These are phyloP conservation scores for Porites lutea DNA, from an alignment of 64 coral and sea anemone species.

Conservation along the genomic window DNA sequence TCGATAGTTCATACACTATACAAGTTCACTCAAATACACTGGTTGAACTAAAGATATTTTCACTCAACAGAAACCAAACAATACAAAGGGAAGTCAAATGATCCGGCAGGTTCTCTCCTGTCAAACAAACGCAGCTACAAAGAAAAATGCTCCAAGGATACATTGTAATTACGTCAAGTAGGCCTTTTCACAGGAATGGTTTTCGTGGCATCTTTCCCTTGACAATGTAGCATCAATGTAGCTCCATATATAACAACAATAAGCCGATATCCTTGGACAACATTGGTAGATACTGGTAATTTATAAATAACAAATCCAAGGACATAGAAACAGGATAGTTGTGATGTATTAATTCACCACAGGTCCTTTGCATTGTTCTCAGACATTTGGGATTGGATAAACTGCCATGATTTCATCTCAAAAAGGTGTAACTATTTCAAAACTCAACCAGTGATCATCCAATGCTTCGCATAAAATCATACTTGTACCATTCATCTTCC, in stretches of 20 bases:
- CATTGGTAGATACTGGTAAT: background rate
- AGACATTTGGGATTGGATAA: background rate
- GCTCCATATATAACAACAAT: background rate
- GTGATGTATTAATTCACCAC: background rate
- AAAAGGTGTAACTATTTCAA: background rate
- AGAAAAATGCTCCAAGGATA: background rate
- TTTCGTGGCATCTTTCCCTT: background rate
- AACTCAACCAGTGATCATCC: background rate
- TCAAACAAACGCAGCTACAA: background rate
- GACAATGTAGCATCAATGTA: background rate
- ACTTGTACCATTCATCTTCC: background rate
- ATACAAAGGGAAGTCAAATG: no score
- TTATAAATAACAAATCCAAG: background rate
- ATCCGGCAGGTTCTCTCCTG: background rate
- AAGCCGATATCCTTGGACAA: constrained; percentile 3
- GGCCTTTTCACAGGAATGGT: no score
- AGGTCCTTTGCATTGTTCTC: constrained; percentile 8
- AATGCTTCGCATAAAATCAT: background rate
- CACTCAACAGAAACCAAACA: background rate
- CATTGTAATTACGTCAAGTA: background rate
- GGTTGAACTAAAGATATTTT: background rate
- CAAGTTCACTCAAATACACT: background rate
- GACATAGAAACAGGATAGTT: background rate
- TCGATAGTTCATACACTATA: background rate
- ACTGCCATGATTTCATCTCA: background rate